Conservation (phyloP, 2,113 vertebrate genomes). For the Podarcis raffonei region DNA sequence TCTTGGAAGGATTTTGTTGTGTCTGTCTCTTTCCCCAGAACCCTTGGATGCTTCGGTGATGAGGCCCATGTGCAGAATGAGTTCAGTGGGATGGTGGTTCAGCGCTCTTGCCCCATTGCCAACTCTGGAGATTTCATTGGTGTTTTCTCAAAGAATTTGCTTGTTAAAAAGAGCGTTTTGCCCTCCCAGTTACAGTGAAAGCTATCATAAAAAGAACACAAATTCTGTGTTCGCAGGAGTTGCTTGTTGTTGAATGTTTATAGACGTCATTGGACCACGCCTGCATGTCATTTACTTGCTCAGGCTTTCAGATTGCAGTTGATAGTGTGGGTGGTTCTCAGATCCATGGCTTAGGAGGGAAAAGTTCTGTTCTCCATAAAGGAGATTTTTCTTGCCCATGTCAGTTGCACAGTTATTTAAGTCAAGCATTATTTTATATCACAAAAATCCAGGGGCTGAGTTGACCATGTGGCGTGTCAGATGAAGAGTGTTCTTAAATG, state of each 20-base stretch:
- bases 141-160: conserved; percentile 12
- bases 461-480: background rate
- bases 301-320: background rate
- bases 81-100: background rate
- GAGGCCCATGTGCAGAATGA: background rate
- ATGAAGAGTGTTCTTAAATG: background rate
- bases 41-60: background rate
- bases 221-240: background rate
- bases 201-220: background rate
- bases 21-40: conserved; percentile 10
- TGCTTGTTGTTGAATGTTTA: background rate
- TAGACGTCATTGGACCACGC: background rate
- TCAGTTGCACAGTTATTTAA: background rate
- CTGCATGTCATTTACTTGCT: background rate
- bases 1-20: background rate
- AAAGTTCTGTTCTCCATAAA: background rate
- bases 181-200: too few relatives aligned
- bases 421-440: background rate
- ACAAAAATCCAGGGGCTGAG: background rate
- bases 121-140: background rate
- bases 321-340: background rate
- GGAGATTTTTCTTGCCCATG: background rate
- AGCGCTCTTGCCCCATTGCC: background rate
- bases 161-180: background rate
- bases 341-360: background rate